A percentile compares a stretch with the other conserved stretches of the same genome.
Conservation (phyloP, 2,113 vertebrate species). For the Thunnus maccoyii region DNA sequence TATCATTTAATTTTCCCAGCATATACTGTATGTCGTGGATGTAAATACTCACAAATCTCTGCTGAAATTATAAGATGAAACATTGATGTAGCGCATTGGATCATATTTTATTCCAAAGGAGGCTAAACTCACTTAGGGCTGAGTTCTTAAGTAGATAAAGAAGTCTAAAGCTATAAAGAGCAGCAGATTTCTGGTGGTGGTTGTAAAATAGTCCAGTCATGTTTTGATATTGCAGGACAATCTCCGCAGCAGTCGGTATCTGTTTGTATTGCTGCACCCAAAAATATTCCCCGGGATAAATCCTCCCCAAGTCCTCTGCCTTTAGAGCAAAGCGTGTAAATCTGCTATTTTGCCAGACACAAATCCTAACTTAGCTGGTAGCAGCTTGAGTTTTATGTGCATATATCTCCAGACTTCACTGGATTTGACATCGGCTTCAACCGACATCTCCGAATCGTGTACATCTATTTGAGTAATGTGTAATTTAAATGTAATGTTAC, state of each 20-base stretch:
- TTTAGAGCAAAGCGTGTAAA: slow-evolving; percentile 38
- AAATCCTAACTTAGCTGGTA: slow-evolving; percentile 44
- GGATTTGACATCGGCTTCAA: slow-evolving; percentile 16
- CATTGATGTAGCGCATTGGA: not conserved
- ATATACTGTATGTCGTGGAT: not conserved
- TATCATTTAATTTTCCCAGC: slow-evolving; percentile 9
- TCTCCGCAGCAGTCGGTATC: slow-evolving; percentile 30
- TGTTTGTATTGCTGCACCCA: slow-evolving; percentile 33
- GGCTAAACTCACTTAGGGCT: slow-evolving; percentile 25
- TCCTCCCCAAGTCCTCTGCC: slow-evolving; percentile 30
- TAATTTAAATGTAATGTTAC: slow-evolving; percentile 15
- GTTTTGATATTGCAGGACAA: slow-evolving; percentile 54
- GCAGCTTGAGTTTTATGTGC: slow-evolving; percentile 32
- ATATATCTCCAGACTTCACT: slow-evolving; percentile 18
- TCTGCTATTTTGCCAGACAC: slow-evolving; percentile 48
- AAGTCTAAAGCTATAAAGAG: slow-evolving; percentile 41
- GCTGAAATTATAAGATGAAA: slow-evolving; percentile 6
- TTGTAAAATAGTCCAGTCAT: slow-evolving; percentile 56
- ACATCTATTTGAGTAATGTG: not conserved
- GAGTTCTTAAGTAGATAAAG: slow-evolving; percentile 30
- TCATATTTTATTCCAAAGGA: slow-evolving; percentile 36
- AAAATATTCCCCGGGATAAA: slow-evolving; percentile 40
- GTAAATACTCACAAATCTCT: slow-evolving; percentile 15
- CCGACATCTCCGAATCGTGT: slow-evolving; percentile 1
- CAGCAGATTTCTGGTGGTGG: slow-evolving; percentile 18